Evolutionary conservation across 1,140 invertebrate genomes (phyloP), one percentile per base, ranked within the genome.

Genomic region (Drosophila rhopaloa): DNA sequence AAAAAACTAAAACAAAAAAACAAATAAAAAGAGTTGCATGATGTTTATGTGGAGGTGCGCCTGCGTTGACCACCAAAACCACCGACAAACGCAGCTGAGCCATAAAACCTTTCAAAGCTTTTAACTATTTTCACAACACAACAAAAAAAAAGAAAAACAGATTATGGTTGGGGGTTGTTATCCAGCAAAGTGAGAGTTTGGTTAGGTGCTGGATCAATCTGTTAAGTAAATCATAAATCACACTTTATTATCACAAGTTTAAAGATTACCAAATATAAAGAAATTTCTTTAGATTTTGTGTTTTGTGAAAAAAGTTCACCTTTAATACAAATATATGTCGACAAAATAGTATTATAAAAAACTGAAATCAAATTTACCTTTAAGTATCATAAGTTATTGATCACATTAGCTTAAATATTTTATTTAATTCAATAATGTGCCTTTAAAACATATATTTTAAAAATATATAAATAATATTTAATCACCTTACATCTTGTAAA

Each of bases 21-120:
- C 56, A 54, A 76, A 65, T 65, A 47, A 57, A 68, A 70, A 85
- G 58, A 85, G 65, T 78, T 83, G 61, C 56, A 72, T 72, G 68
- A 44, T 47, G 70, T 62, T 73, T 51, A 37, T 73, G 68, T 43
- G 68, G 37, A 60, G 71, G 53, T 63, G 72, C 70, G 40, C 37
- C 44, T 11, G 24, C 11, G 60, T 51, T 76, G 73, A 76, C 73
- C 73, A 66, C 72, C 60, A 58, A 76, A 76, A 58, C 62, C 38
- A 41, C 59, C 29, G 51, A 27, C 9, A 62, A 75, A 63, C 53
- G 71, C 56, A 74, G 71, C 71, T 74, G 48, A 73, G 68, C 71
- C 71, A 62, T 74, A 74, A 74, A 74, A 61, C 67, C 51, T 50
- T 70, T 71, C 16, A 53, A 65, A 75, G 41, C 46, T 65, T 75